A percentile compares a stretch with the other conserved stretches of the same genome.
phyloP scores from a whole-genome alignment of 2,888 invertebrate species.

The Plemyria rubiginata region DNA sequence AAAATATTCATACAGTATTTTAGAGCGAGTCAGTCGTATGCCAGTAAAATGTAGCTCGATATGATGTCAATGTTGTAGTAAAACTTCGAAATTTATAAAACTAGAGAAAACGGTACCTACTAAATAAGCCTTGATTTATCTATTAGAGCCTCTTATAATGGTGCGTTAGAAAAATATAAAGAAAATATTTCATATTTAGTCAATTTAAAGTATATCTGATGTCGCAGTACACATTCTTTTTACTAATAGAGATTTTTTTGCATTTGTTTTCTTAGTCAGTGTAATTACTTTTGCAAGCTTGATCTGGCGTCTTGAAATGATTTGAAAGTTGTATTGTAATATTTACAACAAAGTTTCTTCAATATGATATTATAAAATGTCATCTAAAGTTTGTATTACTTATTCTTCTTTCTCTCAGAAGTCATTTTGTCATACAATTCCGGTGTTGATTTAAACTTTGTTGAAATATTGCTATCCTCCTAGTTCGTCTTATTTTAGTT shows the following conservation, averaged over 20 bases:
- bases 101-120: constrained; percentile 72
- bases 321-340: not conserved
- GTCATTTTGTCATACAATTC: not conserved
- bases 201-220: constrained; percentile 13
- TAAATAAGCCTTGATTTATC: constrained; percentile 69
- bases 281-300: constrained; percentile 3
- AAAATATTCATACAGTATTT: not conserved
- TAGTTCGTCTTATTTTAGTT: constrained; percentile 27
- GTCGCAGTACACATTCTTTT: constrained; percentile 46
- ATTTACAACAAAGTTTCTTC: constrained; percentile 8
- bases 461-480: constrained; percentile 38
- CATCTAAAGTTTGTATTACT: not conserved
- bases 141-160: constrained; percentile 66
- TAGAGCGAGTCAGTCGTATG: not conserved
- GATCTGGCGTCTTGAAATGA: constrained; percentile 6
- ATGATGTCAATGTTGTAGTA: constrained; percentile 33
- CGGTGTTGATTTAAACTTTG: constrained; percentile 8
- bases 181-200: constrained; percentile 33
- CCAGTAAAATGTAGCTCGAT: not conserved
- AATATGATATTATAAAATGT: not conserved
- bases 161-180: constrained; percentile 61
- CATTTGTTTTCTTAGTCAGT: constrained; percentile 10
- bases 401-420: not conserved
- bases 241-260: not conserved
- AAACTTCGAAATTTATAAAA: constrained; percentile 34